Base-by-base conservation (phyloP, 2,888 invertebrate genomes). In the Halictus quadricinctus region DNA sequence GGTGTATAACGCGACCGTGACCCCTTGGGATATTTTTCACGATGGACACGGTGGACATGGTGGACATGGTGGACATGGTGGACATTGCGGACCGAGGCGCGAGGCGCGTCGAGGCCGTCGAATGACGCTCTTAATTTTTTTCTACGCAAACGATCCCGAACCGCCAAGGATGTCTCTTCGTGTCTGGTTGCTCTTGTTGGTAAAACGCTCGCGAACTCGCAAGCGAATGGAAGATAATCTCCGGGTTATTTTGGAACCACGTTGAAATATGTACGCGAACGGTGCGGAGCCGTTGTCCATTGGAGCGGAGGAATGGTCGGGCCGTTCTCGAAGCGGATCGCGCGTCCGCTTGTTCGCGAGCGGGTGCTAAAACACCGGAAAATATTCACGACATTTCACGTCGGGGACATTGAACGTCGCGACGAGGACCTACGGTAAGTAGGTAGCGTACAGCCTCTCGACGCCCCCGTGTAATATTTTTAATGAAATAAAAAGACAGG, bases 391-490 rank as follows among this genome's bases (percentile, higher is more conserved):
- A 74, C 50, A 76, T 72, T 80, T 80, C 74, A 64, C 54, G 43
- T 10, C 41, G 36, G 25, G 25, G 36, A 13, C 15, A 69, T 41
- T 6, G 13, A 6, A 29, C 64, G 15, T 69, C 66, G 21, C 41
- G 41, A 21, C 21, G 0, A 36, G 21, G 21, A 21, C 4, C 21
- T 21, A 1, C 66, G 50, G 54, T 66, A 77, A 72, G 72, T 72
- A 77, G 85, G 80, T 13, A 54, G 77, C 75, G 43, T 46, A 21
- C 72, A 81, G 82, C 89, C 88, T 89, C 88, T 85, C 86, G 81
- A 87, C 89, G 86, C 85, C 84, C 72, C 80, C 76, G 60, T 82
- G 80, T 79, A 79, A 60, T 72, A 79, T 69, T 80, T 81, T 69
- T 77, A 78, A 74, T 46, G 75, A 77, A 80, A 70, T 58, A 69